Evolutionary conservation across 2,797 vertebrate genomes (phyloP).

Genomic region (Tapirus indicus): DNA sequence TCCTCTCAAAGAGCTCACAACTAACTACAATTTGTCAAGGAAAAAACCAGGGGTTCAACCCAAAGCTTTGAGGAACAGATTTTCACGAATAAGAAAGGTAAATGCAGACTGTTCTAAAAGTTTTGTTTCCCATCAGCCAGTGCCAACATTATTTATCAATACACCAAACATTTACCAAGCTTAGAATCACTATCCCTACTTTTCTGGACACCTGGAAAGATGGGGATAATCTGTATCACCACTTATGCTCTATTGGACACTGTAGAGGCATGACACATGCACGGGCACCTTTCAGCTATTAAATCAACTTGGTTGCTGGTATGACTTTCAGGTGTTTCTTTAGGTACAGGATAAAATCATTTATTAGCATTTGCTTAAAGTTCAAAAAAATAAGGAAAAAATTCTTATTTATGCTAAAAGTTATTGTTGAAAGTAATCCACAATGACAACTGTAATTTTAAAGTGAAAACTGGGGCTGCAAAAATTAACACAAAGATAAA

Average conservation of each 20-base stretch:
- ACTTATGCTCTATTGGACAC: too few relatives aligned
- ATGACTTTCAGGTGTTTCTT: slow-evolving; percentile 6
- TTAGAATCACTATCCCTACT: too few relatives aligned
- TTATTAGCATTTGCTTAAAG: slow-evolving; percentile 33
- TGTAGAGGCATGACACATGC: too few relatives aligned
- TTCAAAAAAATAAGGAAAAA: not conserved
- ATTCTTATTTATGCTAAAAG: not conserved
- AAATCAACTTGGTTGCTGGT: too few relatives aligned
- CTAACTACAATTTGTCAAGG: not conserved
- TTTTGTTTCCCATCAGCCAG: too few relatives aligned
- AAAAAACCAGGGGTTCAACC: not conserved
- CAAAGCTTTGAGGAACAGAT: not conserved
- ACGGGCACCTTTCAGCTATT: too few relatives aligned
- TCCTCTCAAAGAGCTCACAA: not conserved
- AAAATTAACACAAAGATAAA: slow-evolving; percentile 39
- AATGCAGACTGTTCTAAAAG: too few relatives aligned
- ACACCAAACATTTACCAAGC: too few relatives aligned
- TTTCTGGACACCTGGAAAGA: too few relatives aligned
- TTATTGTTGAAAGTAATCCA: slow-evolving; percentile 5
- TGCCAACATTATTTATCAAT: too few relatives aligned
- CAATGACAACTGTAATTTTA: slow-evolving; percentile 11
- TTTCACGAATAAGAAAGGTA: too few relatives aligned
- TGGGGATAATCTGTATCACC: too few relatives aligned
- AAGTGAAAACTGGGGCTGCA: not conserved
- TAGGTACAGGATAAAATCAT: slow-evolving; percentile 1